phyloP scores from a whole-genome alignment of 2,113 vertebrate species.

The Istiophorus platypterus region DNA sequence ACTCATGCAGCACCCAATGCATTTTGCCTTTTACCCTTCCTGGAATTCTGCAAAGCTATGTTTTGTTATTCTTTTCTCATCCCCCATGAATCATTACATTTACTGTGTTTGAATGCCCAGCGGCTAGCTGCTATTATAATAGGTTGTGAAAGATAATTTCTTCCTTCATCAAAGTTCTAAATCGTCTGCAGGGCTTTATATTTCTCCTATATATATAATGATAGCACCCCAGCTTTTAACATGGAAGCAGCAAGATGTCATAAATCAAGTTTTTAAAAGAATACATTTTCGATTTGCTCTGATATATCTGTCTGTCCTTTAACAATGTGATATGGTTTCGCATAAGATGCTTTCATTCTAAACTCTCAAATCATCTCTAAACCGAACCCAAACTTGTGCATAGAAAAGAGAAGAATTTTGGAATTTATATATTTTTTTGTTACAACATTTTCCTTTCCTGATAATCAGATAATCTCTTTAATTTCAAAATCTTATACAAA shows the following conservation, averaged over 20 bases:
- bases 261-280: slow-evolving; percentile 70
- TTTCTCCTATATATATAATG: slow-evolving; percentile 63
- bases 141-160: slow-evolving; percentile 58
- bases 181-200: slow-evolving; percentile 71
- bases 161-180: slow-evolving; percentile 67
- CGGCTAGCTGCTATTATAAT: slow-evolving; percentile 66
- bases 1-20: slow-evolving; percentile 59
- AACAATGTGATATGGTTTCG: slow-evolving; percentile 35
- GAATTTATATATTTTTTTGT: slow-evolving; percentile 1
- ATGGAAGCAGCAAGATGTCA: slow-evolving; percentile 27
- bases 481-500: slow-evolving; percentile 41
- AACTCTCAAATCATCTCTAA: slow-evolving; percentile 19
- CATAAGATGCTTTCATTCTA: slow-evolving; percentile 6
- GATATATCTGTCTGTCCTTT: slow-evolving; percentile 42
- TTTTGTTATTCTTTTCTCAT: slow-evolving; percentile 41
- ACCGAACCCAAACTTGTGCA: slow-evolving; percentile 16
- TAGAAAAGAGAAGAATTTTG: not conserved
- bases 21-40: slow-evolving; percentile 33
- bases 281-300: slow-evolving; percentile 37
- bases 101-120: slow-evolving; percentile 58
- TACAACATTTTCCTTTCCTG: slow-evolving; percentile 5
- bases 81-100: slow-evolving; percentile 71
- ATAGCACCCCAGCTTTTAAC: slow-evolving; percentile 48
- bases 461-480: slow-evolving; percentile 40
- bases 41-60: slow-evolving; percentile 13